phyloP scores from a whole-genome alignment of 2,113 vertebrate genomes.

The Morone saxatilis region DNA sequence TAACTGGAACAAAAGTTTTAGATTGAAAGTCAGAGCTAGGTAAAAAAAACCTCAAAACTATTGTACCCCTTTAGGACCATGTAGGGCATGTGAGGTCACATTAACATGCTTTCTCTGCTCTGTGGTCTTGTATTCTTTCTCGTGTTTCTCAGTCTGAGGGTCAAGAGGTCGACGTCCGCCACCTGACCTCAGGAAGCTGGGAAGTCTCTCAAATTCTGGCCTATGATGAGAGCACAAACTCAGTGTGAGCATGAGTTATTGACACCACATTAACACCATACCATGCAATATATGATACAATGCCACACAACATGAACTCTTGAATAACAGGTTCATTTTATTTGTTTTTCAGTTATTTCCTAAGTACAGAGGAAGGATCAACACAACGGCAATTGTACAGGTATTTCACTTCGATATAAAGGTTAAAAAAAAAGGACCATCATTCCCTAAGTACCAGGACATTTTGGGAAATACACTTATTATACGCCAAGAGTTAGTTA shows the following conservation, averaged over 20 bases:
- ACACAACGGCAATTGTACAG: conserved; percentile 81
- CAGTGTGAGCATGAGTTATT: conserved; percentile 65
- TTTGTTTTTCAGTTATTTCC: conserved; percentile 78
- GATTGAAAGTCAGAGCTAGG: background rate
- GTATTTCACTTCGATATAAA: conserved; percentile 40
- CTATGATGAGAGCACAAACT: conserved; percentile 70
- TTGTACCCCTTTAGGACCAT: no score
- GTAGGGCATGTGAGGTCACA: background rate
- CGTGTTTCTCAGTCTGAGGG: conserved; percentile 52
- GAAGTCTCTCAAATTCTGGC: conserved; percentile 78
- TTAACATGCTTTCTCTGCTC: background rate
- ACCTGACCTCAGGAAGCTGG: conserved; percentile 85
- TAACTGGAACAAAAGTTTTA: conserved; percentile 21
- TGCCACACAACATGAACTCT: background rate
- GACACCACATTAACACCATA: background rate
- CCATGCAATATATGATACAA: background rate
- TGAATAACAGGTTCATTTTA: background rate
- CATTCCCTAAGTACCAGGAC: background rate
- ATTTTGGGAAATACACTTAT: background rate
- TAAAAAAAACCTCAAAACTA: background rate
- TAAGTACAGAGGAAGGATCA: conserved; percentile 77
- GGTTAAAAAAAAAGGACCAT: background rate
- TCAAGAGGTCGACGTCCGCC: conserved; percentile 70
- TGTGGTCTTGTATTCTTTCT: background rate
- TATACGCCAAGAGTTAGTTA: background rate